Evolutionary conservation across 2,797 vertebrate genomes (phyloP), one percentile per base, ranked within the genome.

Genomic region (Eulemur coronatus): DNA sequence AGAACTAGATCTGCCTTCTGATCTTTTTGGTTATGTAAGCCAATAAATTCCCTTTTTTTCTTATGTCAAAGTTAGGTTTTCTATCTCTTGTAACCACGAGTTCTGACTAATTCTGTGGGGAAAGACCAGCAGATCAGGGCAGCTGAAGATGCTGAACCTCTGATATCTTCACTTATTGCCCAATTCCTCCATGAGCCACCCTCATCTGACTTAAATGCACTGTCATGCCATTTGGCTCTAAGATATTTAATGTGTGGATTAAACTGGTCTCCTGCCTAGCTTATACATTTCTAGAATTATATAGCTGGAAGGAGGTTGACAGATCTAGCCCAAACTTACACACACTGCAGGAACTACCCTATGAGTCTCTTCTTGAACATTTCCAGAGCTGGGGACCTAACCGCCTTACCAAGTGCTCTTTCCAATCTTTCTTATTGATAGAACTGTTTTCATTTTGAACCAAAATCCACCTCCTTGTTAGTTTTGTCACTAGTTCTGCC

Each of bases 21-120:
- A 67, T 59, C 12, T n/a, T 95, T 93, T 79, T 7, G 17, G 3
- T 88, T 89, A 70, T 38, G 50, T 70, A 95, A 93, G 48, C 55
- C 80, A 91, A 80, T 86, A 79, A 61, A 93, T 90, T 87, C 13
- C 55, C 17, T 46, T 85, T 78, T 87, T 82, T 70, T 11, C 63
- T 43, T 65, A 76, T 69, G 26, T 76, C 80, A 94, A 92, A 89
- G 41, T 93, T 93, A 70, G 61, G 52, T 70, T 90, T 95, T 70
- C 30, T 72, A 15, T 93, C 30, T 91, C 57, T 87, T 41, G 38
- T 1, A 67, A 41, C 50, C 88, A 90, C 1, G 0, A 92, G 28
- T 82, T 94, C 84, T 96, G 93, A 96, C 82, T 91, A 87, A 95
- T 76, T 79, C 90, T 78, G 55, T 76, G 30, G 76, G 86, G 78